phyloP scores from a whole-genome alignment of 2,888 invertebrate genomes.

The Xylota sylvarum region DNA sequence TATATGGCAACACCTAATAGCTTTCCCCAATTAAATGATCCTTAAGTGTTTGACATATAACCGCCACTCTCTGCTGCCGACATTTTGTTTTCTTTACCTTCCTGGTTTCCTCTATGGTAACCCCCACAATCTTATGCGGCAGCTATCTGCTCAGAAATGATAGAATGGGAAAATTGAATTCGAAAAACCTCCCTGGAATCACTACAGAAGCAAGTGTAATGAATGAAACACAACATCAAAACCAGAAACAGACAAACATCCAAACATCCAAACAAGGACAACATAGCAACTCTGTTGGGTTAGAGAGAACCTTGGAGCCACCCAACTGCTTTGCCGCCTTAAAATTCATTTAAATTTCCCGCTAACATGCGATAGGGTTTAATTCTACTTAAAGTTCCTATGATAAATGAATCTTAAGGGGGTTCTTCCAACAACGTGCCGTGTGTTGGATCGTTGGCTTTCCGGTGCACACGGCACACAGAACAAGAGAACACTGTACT shows the following conservation, averaged over 20 bases:
- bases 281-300: too few species aligned
- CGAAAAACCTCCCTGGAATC: conserved; percentile 17
- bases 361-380: conserved; percentile 66
- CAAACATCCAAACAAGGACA: neutral
- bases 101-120: neutral
- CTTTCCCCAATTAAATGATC: conserved; percentile 5
- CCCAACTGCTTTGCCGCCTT: conserved; percentile 36
- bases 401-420: conserved; percentile 75
- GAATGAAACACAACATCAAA: conserved; percentile 27
- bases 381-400: conserved; percentile 70
- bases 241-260: neutral
- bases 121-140: conserved; percentile 3
- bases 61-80: neutral
- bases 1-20: conserved; percentile 3
- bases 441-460: conserved; percentile 44
- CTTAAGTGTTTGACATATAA: conserved; percentile 4
- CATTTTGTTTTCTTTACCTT: neutral
- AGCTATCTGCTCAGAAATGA: neutral
- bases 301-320: neutral
- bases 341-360: conserved; percentile 63
- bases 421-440: conserved; percentile 56
- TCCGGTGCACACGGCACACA: conserved; percentile 49
- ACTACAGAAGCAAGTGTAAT: conserved; percentile 32
- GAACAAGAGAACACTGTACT: conserved; percentile 14
- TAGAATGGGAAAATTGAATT: conserved; percentile 32